A percentile compares a stretch with the other conserved stretches of the same genome.
phyloP scores from a whole-genome alignment of 2,797 vertebrate species.

The Myoxocephalus aenaeus region DNA sequence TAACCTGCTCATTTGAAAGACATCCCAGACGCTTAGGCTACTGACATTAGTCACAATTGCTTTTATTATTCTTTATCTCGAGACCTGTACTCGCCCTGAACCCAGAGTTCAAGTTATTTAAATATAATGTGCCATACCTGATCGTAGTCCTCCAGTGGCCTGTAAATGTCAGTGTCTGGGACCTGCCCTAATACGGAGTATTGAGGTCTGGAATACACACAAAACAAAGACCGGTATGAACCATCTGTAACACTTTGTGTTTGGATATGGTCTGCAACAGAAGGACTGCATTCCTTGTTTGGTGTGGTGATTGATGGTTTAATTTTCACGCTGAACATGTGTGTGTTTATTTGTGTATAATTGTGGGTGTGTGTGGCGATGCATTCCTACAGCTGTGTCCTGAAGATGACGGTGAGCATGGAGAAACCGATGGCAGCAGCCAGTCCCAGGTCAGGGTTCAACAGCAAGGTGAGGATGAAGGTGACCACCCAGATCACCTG shows the following conservation, averaged over 20 bases:
- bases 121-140: conserved; percentile 79
- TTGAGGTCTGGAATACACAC: conserved; percentile 83
- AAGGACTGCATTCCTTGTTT: neutral
- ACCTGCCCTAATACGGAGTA: conserved; percentile 93
- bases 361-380: neutral
- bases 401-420: conserved; percentile 92
- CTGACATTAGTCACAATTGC: neutral
- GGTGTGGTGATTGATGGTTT: neutral
- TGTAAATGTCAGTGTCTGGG: conserved; percentile 89
- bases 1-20: neutral
- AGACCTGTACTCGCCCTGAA: neutral
- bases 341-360: neutral
- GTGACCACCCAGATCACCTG: conserved; percentile 94
- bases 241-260: neutral
- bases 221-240: neutral
- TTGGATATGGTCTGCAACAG: neutral
- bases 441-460: conserved; percentile 93
- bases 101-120: neutral
- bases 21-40: neutral
- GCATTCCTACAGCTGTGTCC: conserved; percentile 90
- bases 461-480: conserved; percentile 87
- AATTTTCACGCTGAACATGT: neutral
- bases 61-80: neutral
- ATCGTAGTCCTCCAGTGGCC: conserved; percentile 86
- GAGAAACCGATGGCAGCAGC: conserved; percentile 91